phyloP scores from a whole-genome alignment of 2,113 vertebrate genomes.

The Anarrhichthys ocellatus region DNA sequence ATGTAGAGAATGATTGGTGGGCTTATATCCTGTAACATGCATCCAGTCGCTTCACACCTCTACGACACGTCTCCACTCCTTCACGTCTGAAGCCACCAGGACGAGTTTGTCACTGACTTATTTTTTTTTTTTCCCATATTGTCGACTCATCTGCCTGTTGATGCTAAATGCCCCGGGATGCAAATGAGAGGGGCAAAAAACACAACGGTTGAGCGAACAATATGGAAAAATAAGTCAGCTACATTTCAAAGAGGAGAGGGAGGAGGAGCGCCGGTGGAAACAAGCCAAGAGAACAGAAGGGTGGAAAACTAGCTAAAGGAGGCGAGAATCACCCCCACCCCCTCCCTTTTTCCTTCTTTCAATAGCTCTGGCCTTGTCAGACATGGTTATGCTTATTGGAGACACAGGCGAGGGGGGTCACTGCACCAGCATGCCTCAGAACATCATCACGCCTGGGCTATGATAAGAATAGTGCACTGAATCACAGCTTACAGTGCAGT shows the following conservation, averaged over 20 bases:
- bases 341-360: constrained; percentile 40
- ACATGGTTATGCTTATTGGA: constrained; percentile 77
- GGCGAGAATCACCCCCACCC: constrained; percentile 38
- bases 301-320: constrained; percentile 64
- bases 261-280: constrained; percentile 49
- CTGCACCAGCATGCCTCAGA: constrained; percentile 73
- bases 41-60: constrained; percentile 35
- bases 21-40: constrained; percentile 40
- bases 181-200: constrained; percentile 10
- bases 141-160: constrained; percentile 60
- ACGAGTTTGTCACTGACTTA: not conserved
- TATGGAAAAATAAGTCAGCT: constrained; percentile 40
- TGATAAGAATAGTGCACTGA: constrained; percentile 75
- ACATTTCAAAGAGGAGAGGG: constrained; percentile 24
- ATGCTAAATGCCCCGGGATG: constrained; percentile 29
- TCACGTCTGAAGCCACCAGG: constrained; percentile 10
- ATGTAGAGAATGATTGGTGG: constrained; percentile 37
- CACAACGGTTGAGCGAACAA: constrained; percentile 44
- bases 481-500: constrained; percentile 71
- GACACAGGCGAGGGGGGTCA: constrained; percentile 68
- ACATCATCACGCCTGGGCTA: constrained; percentile 61
- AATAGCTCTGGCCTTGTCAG: constrained; percentile 77
- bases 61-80: constrained; percentile 19
- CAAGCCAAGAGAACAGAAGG: constrained; percentile 65
- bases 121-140: not conserved